Percentiles rank a stretch among this genome's conserved stretches.
phyloP scores from a whole-genome alignment of 2,888 invertebrate species.

The Antheraea yamamai region DNA sequence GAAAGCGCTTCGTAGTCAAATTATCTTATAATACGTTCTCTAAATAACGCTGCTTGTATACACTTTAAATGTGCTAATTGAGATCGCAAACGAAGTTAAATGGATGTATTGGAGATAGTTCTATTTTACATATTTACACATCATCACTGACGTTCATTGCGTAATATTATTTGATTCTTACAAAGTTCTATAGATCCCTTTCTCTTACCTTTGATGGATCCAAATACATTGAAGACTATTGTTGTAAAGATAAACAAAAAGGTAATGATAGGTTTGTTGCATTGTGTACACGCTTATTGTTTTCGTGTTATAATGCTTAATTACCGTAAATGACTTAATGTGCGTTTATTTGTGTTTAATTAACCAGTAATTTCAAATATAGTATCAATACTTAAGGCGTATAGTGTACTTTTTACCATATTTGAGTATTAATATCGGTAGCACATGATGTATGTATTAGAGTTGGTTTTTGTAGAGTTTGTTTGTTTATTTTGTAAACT shows the following conservation, averaged over 20 bases:
- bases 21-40: constrained; percentile 35
- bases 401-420: too few species aligned
- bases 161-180: neutral
- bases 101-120: constrained; percentile 11
- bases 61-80: constrained; percentile 9
- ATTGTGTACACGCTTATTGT: neutral
- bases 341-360: neutral
- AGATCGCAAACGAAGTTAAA: constrained; percentile 1
- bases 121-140: neutral
- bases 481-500: too few species aligned
- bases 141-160: neutral
- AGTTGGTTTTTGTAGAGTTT: too few species aligned
- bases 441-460: too few species aligned
- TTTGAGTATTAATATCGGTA: too few species aligned
- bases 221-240: neutral
- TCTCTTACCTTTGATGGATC: neutral
- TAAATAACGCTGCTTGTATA: constrained; percentile 40
- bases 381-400: too few species aligned
- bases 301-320: constrained; percentile 5
- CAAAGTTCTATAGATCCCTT: neutral
- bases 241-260: neutral
- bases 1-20: constrained; percentile 59
- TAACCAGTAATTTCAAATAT: neutral
- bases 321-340: neutral
- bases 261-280: neutral